Percentiles rank a stretch among this genome's conserved stretches.
Conservation (phyloP, 2,888 invertebrate species). For the Bombylius major region DNA sequence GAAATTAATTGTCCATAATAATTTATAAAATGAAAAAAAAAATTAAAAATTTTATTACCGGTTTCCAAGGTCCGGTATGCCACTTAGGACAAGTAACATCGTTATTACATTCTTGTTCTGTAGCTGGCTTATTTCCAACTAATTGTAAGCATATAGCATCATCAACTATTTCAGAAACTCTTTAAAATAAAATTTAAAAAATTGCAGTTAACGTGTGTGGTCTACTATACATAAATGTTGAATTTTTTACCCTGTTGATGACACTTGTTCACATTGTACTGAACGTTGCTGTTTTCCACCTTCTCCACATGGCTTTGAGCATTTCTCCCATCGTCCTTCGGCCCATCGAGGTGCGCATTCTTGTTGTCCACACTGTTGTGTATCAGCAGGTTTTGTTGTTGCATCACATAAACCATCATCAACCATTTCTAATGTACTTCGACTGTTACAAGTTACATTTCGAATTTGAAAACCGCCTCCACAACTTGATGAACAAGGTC, state of each 20-base stretch:
- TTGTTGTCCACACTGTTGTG: slow-evolving; percentile 58
- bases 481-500: slow-evolving; percentile 72
- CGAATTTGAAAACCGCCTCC: slow-evolving; percentile 79
- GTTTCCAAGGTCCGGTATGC: slow-evolving; percentile 82
- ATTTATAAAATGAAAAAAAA: slow-evolving; percentile 1
- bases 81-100: slow-evolving; percentile 68
- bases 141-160: slow-evolving; percentile 59
- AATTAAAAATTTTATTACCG: slow-evolving; percentile 41
- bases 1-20: not conserved
- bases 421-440: slow-evolving; percentile 55
- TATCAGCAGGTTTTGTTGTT: slow-evolving; percentile 54
- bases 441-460: slow-evolving; percentile 66
- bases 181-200: slow-evolving; percentile 20
- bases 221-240: not conserved
- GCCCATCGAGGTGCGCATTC: slow-evolving; percentile 76
- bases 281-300: slow-evolving; percentile 57
- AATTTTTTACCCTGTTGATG: slow-evolving; percentile 50
- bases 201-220: not conserved
- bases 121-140: slow-evolving; percentile 55
- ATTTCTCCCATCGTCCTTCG: slow-evolving; percentile 63
- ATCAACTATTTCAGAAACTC: slow-evolving; percentile 54
- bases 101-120: slow-evolving; percentile 59
- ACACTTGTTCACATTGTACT: slow-evolving; percentile 69
- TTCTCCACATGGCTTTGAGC: slow-evolving; percentile 69
- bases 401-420: slow-evolving; percentile 68